phyloP scores from a whole-genome alignment of 2,797 vertebrate genomes.

The Myioborus melanocephalus region DNA sequence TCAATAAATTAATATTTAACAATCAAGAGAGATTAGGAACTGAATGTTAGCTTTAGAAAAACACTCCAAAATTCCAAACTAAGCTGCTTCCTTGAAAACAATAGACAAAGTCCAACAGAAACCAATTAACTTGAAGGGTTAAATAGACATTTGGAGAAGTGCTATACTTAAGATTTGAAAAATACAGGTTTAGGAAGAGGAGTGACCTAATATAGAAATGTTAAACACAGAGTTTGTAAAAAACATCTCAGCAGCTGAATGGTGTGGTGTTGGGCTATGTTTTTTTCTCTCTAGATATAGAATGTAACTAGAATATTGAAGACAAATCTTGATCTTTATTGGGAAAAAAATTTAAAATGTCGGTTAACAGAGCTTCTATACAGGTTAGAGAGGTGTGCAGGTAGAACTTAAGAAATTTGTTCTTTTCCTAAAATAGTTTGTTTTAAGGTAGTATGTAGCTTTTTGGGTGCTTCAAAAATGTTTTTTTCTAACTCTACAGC shows the following conservation, averaged over 20 bases:
- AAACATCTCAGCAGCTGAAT: background rate
- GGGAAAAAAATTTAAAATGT: background rate
- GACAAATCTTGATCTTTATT: background rate
- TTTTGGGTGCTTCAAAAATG: background rate
- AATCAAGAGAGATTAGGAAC: conserved; percentile 27
- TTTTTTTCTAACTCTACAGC: background rate
- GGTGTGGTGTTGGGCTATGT: background rate
- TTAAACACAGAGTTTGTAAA: background rate
- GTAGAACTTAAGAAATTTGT: background rate
- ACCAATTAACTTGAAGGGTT: conserved; percentile 47
- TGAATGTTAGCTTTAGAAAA: conserved; percentile 55
- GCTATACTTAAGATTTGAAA: conserved; percentile 36
- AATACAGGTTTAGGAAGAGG: conserved; percentile 23
- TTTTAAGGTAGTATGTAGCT: background rate
- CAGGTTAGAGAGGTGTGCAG: background rate
- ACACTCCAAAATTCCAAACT: conserved; percentile 31
- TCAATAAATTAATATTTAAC: conserved; percentile 65
- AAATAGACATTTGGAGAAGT: conserved; percentile 37
- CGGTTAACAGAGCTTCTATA: background rate
- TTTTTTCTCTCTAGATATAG: background rate
- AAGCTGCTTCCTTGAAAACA: conserved; percentile 7
- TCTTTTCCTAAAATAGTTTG: background rate
- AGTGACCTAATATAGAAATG: conserved; percentile 27
- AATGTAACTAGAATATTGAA: background rate
- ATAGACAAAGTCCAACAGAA: conserved; percentile 33